phyloP scores from a whole-genome alignment of 2,797 vertebrate genomes.

The Todus mexicanus region DNA sequence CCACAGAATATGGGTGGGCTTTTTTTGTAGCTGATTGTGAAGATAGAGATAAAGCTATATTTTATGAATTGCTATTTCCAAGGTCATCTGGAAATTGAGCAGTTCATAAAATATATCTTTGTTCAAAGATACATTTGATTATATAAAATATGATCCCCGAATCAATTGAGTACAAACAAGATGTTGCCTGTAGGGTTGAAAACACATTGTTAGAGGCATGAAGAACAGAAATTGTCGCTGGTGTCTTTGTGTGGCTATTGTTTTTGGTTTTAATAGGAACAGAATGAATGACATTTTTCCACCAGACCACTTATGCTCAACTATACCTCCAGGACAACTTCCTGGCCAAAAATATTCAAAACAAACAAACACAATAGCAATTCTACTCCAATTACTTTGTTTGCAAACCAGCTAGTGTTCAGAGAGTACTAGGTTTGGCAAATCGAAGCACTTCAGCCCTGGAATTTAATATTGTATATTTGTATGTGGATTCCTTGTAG shows the following conservation, averaged over 20 bases:
- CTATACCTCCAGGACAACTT: constrained; percentile 65
- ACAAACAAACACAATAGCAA: constrained; percentile 67
- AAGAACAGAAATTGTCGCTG: constrained; percentile 48
- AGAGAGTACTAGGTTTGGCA: constrained; percentile 58
- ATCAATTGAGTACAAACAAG: constrained; percentile 58
- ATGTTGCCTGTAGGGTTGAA: constrained; percentile 50
- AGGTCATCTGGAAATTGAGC: constrained; percentile 59
- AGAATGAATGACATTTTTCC: constrained; percentile 68
- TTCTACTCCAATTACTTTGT: constrained; percentile 65
- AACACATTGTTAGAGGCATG: constrained; percentile 60
- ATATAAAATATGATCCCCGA: constrained; percentile 57
- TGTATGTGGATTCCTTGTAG: background rate
- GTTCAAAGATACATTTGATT: constrained; percentile 52
- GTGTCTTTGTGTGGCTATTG: constrained; percentile 60
- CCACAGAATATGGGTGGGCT: constrained; percentile 12
- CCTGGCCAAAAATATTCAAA: constrained; percentile 64
- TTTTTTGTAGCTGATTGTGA: constrained; percentile 7
- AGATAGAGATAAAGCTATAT: constrained; percentile 56
- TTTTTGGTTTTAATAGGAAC: constrained; percentile 64
- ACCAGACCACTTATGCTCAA: constrained; percentile 58
- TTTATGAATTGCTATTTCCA: constrained; percentile 57
- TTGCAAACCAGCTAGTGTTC: constrained; percentile 59
- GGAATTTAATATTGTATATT: background rate
- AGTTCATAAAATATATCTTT: constrained; percentile 57
- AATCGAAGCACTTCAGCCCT: background rate